Percentiles rank a stretch among this genome's conserved stretches.
Evolutionary conservation across 1,140 invertebrate genomes (phyloP).

Genomic region (Drosophila trapezifrons): DNA sequence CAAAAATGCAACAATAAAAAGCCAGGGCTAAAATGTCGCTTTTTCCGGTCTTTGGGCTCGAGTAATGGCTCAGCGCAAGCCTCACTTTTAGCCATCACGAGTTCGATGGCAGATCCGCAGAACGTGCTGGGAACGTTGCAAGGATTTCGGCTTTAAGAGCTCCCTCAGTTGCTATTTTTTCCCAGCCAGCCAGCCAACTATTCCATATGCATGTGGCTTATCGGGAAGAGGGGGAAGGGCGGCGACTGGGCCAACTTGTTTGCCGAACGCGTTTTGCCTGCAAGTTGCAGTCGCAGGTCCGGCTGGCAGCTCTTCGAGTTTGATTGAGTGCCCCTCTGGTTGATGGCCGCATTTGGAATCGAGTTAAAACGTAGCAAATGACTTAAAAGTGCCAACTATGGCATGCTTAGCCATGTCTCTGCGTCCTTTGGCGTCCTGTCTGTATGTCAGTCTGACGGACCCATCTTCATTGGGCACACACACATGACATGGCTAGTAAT

Average conservation of each 20-base stretch:
- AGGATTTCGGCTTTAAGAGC: constrained; percentile 59
- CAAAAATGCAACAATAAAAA: constrained; percentile 16
- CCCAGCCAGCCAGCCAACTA: not conserved
- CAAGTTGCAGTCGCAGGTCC: constrained; percentile 22
- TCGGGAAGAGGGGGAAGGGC: too few relatives aligned
- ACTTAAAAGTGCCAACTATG: constrained; percentile 81
- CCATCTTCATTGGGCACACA: constrained; percentile 28
- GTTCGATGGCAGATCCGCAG: constrained; percentile 63
- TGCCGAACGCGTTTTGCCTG: constrained; percentile 64
- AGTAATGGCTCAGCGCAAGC: constrained; percentile 70
- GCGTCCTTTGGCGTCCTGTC: not conserved
- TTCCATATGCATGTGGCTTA: constrained; percentile 45
- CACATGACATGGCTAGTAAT: constrained; percentile 10
- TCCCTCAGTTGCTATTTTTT: constrained; percentile 6
- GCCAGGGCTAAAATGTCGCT: constrained; percentile 15
- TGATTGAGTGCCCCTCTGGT: constrained; percentile 70
- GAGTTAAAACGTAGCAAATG: constrained; percentile 78
- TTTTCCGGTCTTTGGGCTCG: constrained; percentile 45
- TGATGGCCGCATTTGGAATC: constrained; percentile 75
- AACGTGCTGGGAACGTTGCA: constrained; percentile 55
- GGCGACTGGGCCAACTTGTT: constrained; percentile 40
- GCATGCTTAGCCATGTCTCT: constrained; percentile 66
- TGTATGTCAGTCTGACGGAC: constrained; percentile 14
- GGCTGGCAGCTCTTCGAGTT: constrained; percentile 45
- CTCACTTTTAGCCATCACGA: constrained; percentile 72